Conservation (phyloP, 2,113 vertebrate genomes). For the Pseudonaja textilis region DNA sequence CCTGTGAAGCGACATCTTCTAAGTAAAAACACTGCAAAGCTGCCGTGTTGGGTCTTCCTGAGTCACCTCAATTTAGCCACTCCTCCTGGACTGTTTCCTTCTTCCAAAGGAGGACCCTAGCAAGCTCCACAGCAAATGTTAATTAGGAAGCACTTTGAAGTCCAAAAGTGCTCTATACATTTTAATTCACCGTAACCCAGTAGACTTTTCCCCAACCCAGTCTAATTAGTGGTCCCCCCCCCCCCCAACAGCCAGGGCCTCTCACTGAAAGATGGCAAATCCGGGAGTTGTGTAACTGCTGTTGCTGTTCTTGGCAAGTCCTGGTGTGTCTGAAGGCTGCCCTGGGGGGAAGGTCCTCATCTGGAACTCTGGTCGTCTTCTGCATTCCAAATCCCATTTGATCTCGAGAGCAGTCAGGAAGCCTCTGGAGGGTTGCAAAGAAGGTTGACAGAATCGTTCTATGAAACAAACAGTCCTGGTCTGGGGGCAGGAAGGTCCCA, state of each 20-base stretch:
- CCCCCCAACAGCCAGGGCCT: background rate
- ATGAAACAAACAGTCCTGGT: background rate
- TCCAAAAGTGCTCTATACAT: background rate
- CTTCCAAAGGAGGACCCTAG: background rate
- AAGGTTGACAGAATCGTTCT: background rate
- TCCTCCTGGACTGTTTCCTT: background rate
- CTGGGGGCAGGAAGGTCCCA: background rate
- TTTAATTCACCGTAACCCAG: background rate
- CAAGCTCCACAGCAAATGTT: background rate
- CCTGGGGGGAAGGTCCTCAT: background rate
- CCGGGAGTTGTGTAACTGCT: background rate
- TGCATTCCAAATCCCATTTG: background rate
- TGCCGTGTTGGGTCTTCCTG: background rate
- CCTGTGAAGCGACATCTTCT: background rate
- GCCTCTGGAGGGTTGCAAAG: background rate
- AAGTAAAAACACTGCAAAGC: background rate
- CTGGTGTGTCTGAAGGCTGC: background rate
- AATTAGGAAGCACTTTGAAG: background rate
- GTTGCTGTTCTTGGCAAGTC: background rate
- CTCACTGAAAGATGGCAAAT: background rate
- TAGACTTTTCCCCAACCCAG: background rate
- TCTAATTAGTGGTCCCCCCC: background rate
- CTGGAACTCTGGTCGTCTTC: background rate
- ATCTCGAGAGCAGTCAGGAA: background rate
- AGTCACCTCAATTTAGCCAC: background rate